phyloP scores from a whole-genome alignment of 2,797 vertebrate species.

The Thamnophis elegans region DNA sequence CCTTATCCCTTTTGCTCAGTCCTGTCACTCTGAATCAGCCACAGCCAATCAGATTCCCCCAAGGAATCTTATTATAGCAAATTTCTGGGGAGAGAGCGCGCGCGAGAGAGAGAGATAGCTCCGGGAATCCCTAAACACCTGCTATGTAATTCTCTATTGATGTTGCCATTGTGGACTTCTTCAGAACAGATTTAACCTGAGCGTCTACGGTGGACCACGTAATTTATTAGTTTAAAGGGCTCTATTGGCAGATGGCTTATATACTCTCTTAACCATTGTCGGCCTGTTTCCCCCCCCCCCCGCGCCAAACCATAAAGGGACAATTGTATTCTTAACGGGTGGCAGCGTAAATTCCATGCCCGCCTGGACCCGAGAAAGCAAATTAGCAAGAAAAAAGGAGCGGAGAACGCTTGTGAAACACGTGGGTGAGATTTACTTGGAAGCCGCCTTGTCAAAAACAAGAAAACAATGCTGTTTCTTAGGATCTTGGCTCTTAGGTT shows the following conservation, averaged over 20 bases:
- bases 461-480: neutral
- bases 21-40: neutral
- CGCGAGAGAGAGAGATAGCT: too few species aligned
- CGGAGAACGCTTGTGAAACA: too few species aligned
- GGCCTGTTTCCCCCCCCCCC: neutral
- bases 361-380: neutral
- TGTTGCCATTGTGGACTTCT: neutral
- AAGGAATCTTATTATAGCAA: conserved; percentile 6
- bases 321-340: neutral
- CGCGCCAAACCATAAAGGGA: neutral
- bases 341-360: neutral
- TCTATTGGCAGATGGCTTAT: neutral
- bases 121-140: conserved; percentile 8
- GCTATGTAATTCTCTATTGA: conserved; percentile 19
- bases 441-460: neutral
- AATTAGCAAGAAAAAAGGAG: neutral
- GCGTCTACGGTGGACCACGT: neutral
- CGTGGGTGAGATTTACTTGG: neutral
- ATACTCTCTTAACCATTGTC: neutral
- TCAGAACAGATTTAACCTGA: neutral
- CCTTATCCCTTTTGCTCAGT: neutral
- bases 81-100: accelerated
- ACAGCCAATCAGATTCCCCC: neutral
- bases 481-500: neutral
- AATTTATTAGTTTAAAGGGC: neutral